phyloP scores from a whole-genome alignment of 2,888 invertebrate species.

The Endomychus coccineus region DNA sequence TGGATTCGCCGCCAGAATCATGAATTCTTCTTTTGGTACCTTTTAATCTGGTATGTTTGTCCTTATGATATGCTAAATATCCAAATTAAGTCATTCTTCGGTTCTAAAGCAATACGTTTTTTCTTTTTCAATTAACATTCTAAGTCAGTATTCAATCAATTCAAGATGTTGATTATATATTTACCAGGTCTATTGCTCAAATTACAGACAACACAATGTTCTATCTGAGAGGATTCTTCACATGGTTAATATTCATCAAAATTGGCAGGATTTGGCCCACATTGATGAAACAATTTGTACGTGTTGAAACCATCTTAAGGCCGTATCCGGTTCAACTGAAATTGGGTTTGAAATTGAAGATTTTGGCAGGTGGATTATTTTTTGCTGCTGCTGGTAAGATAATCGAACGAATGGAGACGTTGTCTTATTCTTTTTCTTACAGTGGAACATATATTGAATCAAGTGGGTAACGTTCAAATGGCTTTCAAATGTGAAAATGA shows the following conservation, averaged over 20 bases:
- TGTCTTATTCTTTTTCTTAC: conserved; percentile 3
- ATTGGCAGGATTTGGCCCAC: conserved; percentile 9
- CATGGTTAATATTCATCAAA: conserved; percentile 8
- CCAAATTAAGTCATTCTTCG: too few relatives aligned
- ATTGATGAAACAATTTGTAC: conserved; percentile 11
- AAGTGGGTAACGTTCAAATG: conserved; percentile 10
- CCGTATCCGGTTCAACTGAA: conserved; percentile 8
- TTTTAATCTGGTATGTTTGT: too few relatives aligned
- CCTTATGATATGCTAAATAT: too few relatives aligned
- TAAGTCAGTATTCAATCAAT: too few relatives aligned
- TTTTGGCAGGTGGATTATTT: conserved; percentile 8
- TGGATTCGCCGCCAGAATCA: too few relatives aligned
- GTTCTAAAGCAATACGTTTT: too few relatives aligned
- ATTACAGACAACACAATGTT: conserved; percentile 9
- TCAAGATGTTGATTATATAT: too few relatives aligned
- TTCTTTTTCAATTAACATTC: too few relatives aligned
- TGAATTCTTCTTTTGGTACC: too few relatives aligned
- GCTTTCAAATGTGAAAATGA: conserved; percentile 8
- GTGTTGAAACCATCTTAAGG: conserved; percentile 10
- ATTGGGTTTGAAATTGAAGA: conserved; percentile 5
- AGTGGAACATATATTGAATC: conserved; percentile 12
- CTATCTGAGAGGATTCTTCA: conserved; percentile 11
- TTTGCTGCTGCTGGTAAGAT: conserved; percentile 8
- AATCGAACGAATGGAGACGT: neutral
- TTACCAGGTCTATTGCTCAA: too few relatives aligned